Conservation (phyloP, 2,888 invertebrate genomes). For the Thera obeliscata region DNA sequence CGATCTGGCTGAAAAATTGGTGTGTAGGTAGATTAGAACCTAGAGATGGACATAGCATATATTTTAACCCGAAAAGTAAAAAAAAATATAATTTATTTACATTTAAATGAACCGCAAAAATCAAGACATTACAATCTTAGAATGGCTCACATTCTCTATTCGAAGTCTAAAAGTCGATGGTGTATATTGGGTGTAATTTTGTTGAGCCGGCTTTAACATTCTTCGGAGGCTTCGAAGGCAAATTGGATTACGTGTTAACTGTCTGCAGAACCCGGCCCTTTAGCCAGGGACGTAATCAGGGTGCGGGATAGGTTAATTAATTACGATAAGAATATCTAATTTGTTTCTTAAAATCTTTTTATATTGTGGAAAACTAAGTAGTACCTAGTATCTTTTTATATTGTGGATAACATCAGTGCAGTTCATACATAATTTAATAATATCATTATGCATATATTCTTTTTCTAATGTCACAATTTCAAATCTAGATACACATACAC, state of each 20-base stretch:
- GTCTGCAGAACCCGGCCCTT: conserved; percentile 51
- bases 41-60: no score
- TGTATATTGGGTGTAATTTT: conserved; percentile 63
- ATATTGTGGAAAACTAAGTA: no score
- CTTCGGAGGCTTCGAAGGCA: conserved; percentile 64
- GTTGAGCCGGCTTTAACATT: conserved; percentile 71
- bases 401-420: no score
- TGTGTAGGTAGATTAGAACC: no score
- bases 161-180: conserved; percentile 45
- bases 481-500: no score
- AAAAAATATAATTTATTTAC: background rate
- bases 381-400: no score
- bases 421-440: no score
- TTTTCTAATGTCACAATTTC: no score
- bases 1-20: no score
- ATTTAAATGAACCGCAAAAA: conserved; percentile 14
- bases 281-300: conserved; percentile 20
- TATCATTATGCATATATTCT: no score
- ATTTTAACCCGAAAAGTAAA: background rate
- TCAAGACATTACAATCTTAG: conserved; percentile 28
- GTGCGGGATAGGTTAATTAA: background rate
- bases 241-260: conserved; percentile 81
- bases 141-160: conserved; percentile 29
- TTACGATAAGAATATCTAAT: no score
- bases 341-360: no score